Evolutionary conservation across 2,797 vertebrate genomes (phyloP), one percentile per base, ranked within the genome.

Genomic region (Amphiprion clarkii): DNA sequence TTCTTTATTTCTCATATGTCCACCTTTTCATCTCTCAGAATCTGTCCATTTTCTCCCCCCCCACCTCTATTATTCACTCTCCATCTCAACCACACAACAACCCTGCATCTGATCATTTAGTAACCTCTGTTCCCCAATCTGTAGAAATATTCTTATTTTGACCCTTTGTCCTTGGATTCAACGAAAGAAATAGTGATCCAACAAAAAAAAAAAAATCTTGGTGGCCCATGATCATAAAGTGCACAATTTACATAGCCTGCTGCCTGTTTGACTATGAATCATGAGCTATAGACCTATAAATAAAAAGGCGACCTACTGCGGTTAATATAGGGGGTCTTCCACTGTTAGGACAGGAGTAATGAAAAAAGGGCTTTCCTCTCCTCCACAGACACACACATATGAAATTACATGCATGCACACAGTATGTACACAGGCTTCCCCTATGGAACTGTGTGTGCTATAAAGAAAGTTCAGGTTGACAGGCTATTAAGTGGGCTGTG

Each of bases 401-500:
- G 29, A 0, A 57, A 25, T 16, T 21, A 63, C 60, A 83, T 7
- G 84, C 60, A 6, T 64, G 49, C 49, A 57, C 57, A 71, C 39
- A 77, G 14, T 53, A 14, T 16, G 2, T n/a, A 66, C 60, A 17
- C 53, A 78, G 70, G 71, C 48, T 73, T 65, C 68, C 57, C 58
- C 49, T 4, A 39, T 83, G 52, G 63, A 81, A 74, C n/a, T 17
- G 23, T 3, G 21, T 61, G 21, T 49, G 60, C 71, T 58, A 87
- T 90, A 90, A 92, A 91, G 77, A 86, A 85, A 71, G 77, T 70
- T 74, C 42, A 64, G 31, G 59, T 63, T 89, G 88, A 87, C 88
- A 92, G 77, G 72, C 85, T 62, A 82, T 87, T 85, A 91, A 86
- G 56, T 76, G 58, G 39, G 57, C 52, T 42, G 62, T 21, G n/a